These are phyloP conservation scores for Acrobasis consociella DNA, from an alignment of 2,888 invertebrate genomes.

Conservation along the genomic window DNA sequence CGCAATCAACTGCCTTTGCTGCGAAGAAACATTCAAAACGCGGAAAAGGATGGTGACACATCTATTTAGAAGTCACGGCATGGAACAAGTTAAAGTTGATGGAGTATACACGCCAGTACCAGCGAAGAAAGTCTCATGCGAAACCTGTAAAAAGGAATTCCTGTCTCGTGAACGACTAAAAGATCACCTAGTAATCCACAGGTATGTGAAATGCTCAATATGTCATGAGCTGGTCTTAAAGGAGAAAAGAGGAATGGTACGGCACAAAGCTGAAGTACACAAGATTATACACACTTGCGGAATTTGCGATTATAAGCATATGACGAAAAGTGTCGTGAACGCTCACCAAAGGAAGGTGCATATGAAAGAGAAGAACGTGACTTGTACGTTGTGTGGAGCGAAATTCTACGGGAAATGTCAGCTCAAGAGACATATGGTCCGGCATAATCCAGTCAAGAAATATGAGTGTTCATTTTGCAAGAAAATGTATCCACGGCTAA, in stretches of 20 bases:
- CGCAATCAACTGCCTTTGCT: background rate
- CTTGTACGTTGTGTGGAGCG: slow-evolving; percentile 21
- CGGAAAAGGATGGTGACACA: background rate
- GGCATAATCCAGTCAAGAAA: slow-evolving; percentile 35
- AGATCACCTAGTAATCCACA: background rate
- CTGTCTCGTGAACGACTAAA: background rate
- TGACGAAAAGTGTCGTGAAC: background rate
- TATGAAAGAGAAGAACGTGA: slow-evolving; percentile 23
- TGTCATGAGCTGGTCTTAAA: background rate
- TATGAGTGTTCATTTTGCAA: slow-evolving; percentile 46
- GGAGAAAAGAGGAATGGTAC: background rate
- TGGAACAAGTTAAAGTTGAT: background rate
- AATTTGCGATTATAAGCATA: slow-evolving; percentile 15
- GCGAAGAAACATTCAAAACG: background rate
- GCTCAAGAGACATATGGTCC: slow-evolving; percentile 30
- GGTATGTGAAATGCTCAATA: background rate
- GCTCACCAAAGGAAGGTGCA: slow-evolving; percentile 24
- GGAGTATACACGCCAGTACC: background rate
- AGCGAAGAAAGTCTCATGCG: background rate
- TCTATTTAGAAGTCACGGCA: background rate
- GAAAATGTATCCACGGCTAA: slow-evolving; percentile 41
- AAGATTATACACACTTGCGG: slow-evolving; percentile 21
- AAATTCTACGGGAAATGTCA: slow-evolving; percentile 25
- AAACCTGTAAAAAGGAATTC: background rate
- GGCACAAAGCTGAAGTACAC: slow-evolving; percentile 9